Base-by-base conservation (phyloP, 2,797 vertebrate genomes). In the Acipenser transmontanus region DNA sequence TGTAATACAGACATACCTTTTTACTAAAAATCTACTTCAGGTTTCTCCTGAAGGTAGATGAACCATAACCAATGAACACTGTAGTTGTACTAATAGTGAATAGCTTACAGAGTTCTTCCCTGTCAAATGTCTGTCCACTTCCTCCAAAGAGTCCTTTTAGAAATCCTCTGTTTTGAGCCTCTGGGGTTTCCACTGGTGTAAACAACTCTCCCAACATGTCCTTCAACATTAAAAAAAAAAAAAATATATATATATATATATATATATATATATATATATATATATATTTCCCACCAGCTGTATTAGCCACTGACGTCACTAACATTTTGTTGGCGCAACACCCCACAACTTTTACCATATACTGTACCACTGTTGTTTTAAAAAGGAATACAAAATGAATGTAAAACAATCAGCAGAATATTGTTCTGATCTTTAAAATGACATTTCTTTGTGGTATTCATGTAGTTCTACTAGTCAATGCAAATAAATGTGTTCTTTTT, bases 141-240 rank as follows among this genome's bases (percentile, higher is more conserved):
- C 95, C 96, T 72, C 97, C 93, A 73, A 99, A 99, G 73, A 99
- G 90, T 64, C 96, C 97, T 78, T 99, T 99, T 49, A 99, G 90
- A 80, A 99, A 99, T 57, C 97, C 97, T 90, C 94, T 89, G 81
- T 94, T 98, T 78, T 97, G 97, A 61, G 94, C 94, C 80, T 99
- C 97, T 13, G 97, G 97, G 13, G 94, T 97, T 84, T 99, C 95
- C 77, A 93, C 95, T 2, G 95, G 93, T 61, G 87, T 96, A 82
- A 99, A 99, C 73, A 99, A 87, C 81, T 98, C 97, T 65, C 97
- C 97, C 64, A 99, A 89, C 95, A 97, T 96, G 72, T 99, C 97
- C 97, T 99, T 76, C 47, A 68, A 1, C 59, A 73, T 73, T 80
- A 65, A 34, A 50, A 81, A 68, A 74, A 67, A 67, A 63, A 72